phyloP scores from a whole-genome alignment of 2,888 invertebrate species.

The Euproctis similis region DNA sequence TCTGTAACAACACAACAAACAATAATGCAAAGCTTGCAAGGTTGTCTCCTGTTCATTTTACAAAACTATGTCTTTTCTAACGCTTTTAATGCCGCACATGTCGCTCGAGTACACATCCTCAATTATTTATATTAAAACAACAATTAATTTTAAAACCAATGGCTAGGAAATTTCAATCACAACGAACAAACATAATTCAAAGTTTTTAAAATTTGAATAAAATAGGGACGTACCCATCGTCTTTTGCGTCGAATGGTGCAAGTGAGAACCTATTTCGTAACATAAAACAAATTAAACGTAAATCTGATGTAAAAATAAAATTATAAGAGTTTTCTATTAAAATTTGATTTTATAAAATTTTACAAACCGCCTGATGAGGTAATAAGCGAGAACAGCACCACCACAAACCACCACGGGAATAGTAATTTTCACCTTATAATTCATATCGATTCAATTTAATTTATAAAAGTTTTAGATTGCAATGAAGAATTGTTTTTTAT shows the following conservation, averaged over 20 bases:
- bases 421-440: constrained; percentile 69
- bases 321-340: neutral
- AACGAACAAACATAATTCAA: constrained; percentile 1
- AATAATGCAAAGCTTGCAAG: constrained; percentile 10
- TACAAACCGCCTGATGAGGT: constrained; percentile 74
- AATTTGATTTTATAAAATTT: constrained; percentile 21
- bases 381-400: constrained; percentile 70
- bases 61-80: constrained; percentile 37
- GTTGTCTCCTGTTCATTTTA: constrained; percentile 4
- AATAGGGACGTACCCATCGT: constrained; percentile 48
- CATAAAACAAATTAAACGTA: constrained; percentile 1
- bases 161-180: neutral
- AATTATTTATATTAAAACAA: constrained; percentile 7
- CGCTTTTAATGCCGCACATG: constrained; percentile 69
- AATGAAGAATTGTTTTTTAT: too few species aligned
- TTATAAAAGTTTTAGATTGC: too few species aligned
- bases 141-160: constrained; percentile 3
- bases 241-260: constrained; percentile 35
- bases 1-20: constrained; percentile 65
- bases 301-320: constrained; percentile 3
- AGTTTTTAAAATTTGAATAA: constrained; percentile 29
- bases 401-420: constrained; percentile 71
- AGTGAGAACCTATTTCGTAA: constrained; percentile 25
- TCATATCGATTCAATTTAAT: constrained; percentile 44
- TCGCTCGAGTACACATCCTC: constrained; percentile 66